phyloP scores from a whole-genome alignment of 2,113 vertebrate genomes.

The Formicarius rufipectus region DNA sequence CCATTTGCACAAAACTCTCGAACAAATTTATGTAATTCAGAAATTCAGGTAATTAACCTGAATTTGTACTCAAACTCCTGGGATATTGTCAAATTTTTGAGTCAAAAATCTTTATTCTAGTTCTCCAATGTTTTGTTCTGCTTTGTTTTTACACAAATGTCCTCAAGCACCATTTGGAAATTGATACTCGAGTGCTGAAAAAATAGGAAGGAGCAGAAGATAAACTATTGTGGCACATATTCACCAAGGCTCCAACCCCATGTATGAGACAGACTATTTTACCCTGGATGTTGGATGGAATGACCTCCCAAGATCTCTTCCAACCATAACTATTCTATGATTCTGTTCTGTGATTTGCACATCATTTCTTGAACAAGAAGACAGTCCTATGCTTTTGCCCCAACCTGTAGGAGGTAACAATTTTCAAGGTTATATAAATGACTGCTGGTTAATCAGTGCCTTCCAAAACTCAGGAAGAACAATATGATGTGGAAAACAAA shows the following conservation, averaged over 20 bases:
- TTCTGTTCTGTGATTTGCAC: not conserved
- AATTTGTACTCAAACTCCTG: not conserved
- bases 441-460: not conserved
- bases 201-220: not conserved
- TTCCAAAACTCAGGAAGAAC: not conserved
- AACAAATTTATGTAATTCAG: too few species aligned
- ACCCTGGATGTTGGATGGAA: not conserved
- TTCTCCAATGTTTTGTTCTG: not conserved
- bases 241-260: not conserved
- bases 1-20: not conserved
- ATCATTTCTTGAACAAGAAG: not conserved
- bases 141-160: not conserved
- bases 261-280: not conserved
- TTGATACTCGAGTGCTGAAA: not conserved
- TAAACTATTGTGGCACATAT: accelerated
- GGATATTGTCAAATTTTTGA: not conserved
- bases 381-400: not conserved
- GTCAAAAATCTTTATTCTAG: not conserved
- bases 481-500: not conserved
- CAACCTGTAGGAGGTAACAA: not conserved
- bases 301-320: not conserved
- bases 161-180: not conserved
- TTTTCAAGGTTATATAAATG: not conserved
- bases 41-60: not conserved
- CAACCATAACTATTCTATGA: not conserved